Evolutionary conservation across 1,140 invertebrate genomes (phyloP).

Genomic region (Chelonus insularis): DNA sequence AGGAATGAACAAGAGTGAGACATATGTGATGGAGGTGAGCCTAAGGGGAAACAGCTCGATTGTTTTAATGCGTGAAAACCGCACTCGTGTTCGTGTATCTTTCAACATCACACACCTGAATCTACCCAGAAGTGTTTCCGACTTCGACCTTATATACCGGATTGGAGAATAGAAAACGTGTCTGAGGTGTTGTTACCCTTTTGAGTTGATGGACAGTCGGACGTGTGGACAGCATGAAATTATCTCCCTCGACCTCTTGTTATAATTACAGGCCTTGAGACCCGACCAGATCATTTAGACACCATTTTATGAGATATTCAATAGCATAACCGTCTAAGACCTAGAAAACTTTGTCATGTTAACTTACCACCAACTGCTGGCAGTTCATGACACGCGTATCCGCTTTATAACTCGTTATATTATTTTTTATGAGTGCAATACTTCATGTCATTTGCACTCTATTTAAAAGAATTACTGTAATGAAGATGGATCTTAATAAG

Average conservation of each 20-base stretch:
- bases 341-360: conserved; percentile 43
- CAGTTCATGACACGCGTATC: conserved; percentile 40
- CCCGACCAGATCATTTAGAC: conserved; percentile 26
- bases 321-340: conserved; percentile 31
- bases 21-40: background rate
- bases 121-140: background rate
- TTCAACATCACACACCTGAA: background rate
- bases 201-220: conserved; percentile 34
- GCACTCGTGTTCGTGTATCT: background rate
- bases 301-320: conserved; percentile 47
- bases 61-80: conserved; percentile 6
- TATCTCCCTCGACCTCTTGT: conserved; percentile 35
- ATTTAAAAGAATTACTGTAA: too few relatives aligned
- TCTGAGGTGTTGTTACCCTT: conserved; percentile 10
- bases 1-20: background rate
- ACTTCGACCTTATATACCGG: background rate
- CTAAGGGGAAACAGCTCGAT: background rate
- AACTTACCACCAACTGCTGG: conserved; percentile 12
- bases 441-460: too few relatives aligned
- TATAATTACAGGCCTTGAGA: conserved; percentile 3
- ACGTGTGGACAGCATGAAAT: conserved; percentile 49
- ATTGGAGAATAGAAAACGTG: conserved; percentile 11
- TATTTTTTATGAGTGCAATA: too few relatives aligned
- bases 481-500: too few relatives aligned
- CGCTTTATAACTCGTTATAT: conserved; percentile 24